These are phyloP conservation scores for Gisinianus flammeolus DNA, from an alignment of 2,888 invertebrate genomes.

Conservation along the genomic window DNA sequence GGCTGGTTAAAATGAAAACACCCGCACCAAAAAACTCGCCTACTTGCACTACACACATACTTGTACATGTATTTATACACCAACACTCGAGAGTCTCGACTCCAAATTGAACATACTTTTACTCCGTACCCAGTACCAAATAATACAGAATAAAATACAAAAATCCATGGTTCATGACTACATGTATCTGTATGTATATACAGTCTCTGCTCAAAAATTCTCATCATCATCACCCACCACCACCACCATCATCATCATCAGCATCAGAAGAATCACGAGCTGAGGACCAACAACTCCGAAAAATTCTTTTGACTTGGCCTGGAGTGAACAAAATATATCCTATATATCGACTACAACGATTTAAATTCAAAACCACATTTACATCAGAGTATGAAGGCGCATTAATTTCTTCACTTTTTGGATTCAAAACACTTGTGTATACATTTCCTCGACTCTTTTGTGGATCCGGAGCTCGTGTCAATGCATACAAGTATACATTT, in stretches of 20 bases:
- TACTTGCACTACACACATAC: conserved; percentile 24
- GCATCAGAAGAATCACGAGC: not conserved
- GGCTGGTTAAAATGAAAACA: conserved; percentile 43
- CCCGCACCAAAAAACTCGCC: conserved; percentile 55
- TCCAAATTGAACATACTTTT: not conserved
- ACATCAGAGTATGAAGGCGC: conserved; percentile 30
- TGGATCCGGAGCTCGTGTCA: conserved; percentile 12
- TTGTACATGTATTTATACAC: too few relatives aligned
- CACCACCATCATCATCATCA: conserved; percentile 1
- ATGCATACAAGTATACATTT: not conserved
- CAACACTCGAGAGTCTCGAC: too few relatives aligned
- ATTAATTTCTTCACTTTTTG: conserved; percentile 18
- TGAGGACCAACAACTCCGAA: conserved; percentile 6
- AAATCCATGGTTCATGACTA: not conserved
- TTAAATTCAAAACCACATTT: conserved; percentile 19
- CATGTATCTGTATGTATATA: not conserved
- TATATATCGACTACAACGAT: conserved; percentile 20
- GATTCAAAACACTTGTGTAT: not conserved
- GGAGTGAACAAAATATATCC: conserved; percentile 5
- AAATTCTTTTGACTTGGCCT: conserved; percentile 15
- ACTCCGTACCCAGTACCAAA: not conserved
- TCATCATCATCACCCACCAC: not conserved
- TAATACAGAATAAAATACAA: conserved; percentile 7
- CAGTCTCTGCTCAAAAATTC: not conserved
- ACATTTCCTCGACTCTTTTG: too few relatives aligned